These are phyloP conservation scores for Artemisiospiza belli DNA, from an alignment of 2,113 vertebrate species.

Conservation along the genomic window DNA sequence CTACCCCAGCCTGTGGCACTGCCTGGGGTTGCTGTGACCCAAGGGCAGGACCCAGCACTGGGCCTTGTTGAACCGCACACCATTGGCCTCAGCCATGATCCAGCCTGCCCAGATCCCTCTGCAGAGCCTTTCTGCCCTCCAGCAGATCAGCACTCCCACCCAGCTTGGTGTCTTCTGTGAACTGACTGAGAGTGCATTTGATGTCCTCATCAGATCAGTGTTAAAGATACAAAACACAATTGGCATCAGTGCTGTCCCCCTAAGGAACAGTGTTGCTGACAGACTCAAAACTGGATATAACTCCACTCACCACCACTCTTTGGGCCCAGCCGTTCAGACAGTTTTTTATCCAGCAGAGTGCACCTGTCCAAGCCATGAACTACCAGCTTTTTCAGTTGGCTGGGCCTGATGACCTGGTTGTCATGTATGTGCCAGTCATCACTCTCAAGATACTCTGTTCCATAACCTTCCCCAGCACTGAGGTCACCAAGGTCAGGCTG, in stretches of 20 bases:
- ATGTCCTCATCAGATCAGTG: no score
- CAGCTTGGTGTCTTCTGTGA: background rate
- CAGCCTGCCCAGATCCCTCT: background rate
- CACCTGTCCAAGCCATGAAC: background rate
- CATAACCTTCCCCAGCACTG: background rate
- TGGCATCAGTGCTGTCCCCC: background rate
- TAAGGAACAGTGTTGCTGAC: background rate
- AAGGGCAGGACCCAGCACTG: background rate
- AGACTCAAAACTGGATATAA: background rate
- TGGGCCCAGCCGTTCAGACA: background rate
- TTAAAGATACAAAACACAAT: background rate
- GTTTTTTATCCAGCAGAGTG: background rate
- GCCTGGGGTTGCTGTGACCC: background rate
- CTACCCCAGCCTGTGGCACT: background rate
- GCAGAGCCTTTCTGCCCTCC: background rate
- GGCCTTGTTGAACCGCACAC: background rate
- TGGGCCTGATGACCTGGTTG: background rate
- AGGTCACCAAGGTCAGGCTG: background rate
- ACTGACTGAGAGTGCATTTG: fast-evolving
- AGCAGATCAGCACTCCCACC: background rate
- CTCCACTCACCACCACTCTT: background rate
- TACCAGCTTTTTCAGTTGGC: background rate
- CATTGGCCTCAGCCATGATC: fast-evolving
- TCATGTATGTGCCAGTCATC: background rate
- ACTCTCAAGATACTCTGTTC: background rate